Evolutionary conservation across 2,888 invertebrate genomes (phyloP).

Genomic region (Phortica okadai): DNA sequence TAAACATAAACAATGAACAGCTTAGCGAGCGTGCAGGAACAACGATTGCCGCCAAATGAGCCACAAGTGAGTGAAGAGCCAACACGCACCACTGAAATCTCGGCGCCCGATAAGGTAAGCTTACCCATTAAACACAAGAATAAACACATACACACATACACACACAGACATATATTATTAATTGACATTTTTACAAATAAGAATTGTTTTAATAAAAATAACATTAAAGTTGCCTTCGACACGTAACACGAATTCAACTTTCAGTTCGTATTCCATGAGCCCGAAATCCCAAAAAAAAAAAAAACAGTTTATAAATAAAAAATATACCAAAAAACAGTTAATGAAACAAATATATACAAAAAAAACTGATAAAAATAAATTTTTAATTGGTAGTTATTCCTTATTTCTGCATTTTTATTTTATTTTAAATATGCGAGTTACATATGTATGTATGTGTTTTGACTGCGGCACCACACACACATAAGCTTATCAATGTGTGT

Average conservation of each 20-base stretch:
- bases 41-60: constrained; percentile 84
- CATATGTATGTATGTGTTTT: too few species aligned
- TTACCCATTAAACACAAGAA: constrained; percentile 28
- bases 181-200: constrained; percentile 35
- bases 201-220: constrained; percentile 45
- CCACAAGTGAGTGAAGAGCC: constrained; percentile 78
- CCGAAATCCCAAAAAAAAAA: constrained; percentile 42
- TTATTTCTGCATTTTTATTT: too few species aligned
- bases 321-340: not conserved
- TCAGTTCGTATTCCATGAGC: constrained; percentile 1
- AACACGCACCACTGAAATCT: constrained; percentile 77
- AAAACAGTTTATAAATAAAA: constrained; percentile 4
- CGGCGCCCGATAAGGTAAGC: constrained; percentile 86
- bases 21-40: constrained; percentile 97
- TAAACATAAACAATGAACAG: constrained; percentile 77
- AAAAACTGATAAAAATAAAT: too few species aligned
- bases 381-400: too few species aligned
- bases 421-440: too few species aligned
- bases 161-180: constrained; percentile 35
- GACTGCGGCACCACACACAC: too few species aligned
- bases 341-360: not conserved
- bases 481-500: too few species aligned
- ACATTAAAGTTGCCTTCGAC: constrained; percentile 58
- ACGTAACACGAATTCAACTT: constrained; percentile 7
- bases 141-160: constrained; percentile 5